Percentiles rank a stretch among this genome's conserved stretches.
These are phyloP conservation scores for Vultur gryphus DNA, from an alignment of 2,797 vertebrate species.

Conservation along the genomic window DNA sequence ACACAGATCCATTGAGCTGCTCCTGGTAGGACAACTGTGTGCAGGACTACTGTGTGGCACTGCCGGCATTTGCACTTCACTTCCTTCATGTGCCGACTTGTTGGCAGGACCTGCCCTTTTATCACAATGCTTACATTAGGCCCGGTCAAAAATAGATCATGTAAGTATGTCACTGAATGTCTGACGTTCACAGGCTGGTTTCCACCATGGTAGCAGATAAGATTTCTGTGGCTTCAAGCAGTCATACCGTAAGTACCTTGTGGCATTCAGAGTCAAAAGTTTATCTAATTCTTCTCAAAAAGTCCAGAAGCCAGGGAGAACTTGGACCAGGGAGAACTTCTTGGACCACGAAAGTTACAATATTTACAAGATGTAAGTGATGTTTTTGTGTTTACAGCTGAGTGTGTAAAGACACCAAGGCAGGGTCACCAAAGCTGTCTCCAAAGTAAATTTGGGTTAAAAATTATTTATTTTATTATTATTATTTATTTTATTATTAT, in stretches of 20 bases:
- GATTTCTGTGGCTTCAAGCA: neutral
- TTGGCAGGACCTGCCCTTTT: neutral
- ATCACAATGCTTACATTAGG: neutral
- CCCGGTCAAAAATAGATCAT: slow-evolving; percentile 3
- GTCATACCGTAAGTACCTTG: neutral
- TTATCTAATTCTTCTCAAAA: neutral
- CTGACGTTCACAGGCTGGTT: neutral
- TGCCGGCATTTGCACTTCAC: rapidly evolving
- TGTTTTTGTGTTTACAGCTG: neutral
- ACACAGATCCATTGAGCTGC: rapidly evolving
- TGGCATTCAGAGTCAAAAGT: neutral
- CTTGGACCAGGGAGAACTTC: neutral
- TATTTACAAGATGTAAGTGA: neutral
- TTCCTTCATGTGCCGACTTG: neutral
- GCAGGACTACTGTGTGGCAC: neutral
- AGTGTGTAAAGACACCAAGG: neutral
- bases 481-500: too few species aligned
- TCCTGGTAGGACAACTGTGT: neutral
- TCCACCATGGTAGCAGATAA: neutral
- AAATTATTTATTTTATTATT: too few species aligned
- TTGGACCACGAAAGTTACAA: neutral
- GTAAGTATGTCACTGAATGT: neutral
- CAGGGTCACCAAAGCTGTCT: neutral
- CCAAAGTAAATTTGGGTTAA: neutral
- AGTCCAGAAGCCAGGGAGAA: neutral